These are phyloP conservation scores for Lycia hirtaria DNA, from an alignment of 2,888 invertebrate genomes.

Conservation along the genomic window DNA sequence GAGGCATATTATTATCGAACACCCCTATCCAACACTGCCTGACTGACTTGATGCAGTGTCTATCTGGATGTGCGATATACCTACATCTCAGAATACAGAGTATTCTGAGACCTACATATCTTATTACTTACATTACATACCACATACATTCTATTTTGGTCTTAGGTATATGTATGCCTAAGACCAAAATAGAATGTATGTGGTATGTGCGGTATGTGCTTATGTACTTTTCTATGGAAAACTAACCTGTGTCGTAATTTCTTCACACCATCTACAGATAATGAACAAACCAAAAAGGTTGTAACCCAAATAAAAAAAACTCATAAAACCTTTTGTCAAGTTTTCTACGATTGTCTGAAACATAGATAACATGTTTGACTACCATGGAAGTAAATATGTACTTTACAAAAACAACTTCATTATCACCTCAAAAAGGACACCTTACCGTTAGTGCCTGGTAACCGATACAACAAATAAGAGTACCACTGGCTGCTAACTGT, in stretches of 20 bases:
- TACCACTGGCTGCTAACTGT: slow-evolving; percentile 66
- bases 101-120: too few relatives aligned
- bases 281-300: slow-evolving; percentile 70
- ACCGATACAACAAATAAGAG: slow-evolving; percentile 71
- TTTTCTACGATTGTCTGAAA: slow-evolving; percentile 61
- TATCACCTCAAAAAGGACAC: slow-evolving; percentile 16
- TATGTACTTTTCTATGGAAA: not conserved
- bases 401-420: slow-evolving; percentile 13
- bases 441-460: slow-evolving; percentile 71
- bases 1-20: too few relatives aligned
- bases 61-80: too few relatives aligned
- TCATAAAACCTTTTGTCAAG: slow-evolving; percentile 65
- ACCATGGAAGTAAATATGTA: not conserved
- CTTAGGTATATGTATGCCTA: too few relatives aligned
- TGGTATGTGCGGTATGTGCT: too few relatives aligned
- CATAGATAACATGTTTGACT: not conserved
- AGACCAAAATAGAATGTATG: too few relatives aligned
- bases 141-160: too few relatives aligned
- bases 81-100: too few relatives aligned
- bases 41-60: too few relatives aligned
- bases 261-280: slow-evolving; percentile 75
- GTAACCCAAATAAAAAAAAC: slow-evolving; percentile 67
- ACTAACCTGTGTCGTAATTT: slow-evolving; percentile 70
- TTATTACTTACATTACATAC: too few relatives aligned
- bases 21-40: too few relatives aligned